Evolutionary conservation across 2,888 invertebrate species (phyloP).

Genomic region (Morpho achilles): DNA sequence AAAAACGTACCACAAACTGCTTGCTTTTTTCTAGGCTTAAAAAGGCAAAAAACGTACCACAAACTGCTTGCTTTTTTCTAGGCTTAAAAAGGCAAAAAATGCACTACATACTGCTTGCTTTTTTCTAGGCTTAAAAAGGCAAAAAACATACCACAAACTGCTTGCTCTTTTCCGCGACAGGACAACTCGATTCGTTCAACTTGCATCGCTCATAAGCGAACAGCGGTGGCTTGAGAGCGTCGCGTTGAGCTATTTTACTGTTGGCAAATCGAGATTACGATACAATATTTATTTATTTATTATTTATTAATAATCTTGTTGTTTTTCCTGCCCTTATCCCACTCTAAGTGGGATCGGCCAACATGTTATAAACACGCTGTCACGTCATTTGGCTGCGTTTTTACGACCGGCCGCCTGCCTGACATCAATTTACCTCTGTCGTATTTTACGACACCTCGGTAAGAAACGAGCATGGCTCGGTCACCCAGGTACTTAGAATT

Average conservation of each 20-base stretch:
- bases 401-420: no score
- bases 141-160: conserved; percentile 76
- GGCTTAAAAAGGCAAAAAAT: conserved; percentile 79
- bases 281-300: no score
- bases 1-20: conserved; percentile 76
- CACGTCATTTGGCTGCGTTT: no score
- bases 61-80: conserved; percentile 79
- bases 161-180: conserved; percentile 78
- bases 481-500: no score
- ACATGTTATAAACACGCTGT: no score
- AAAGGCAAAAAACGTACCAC: conserved; percentile 79
- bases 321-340: no score
- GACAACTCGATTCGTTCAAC: conserved; percentile 88
- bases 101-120: conserved; percentile 78
- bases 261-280: conserved; percentile 19
- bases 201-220: conserved; percentile 54
- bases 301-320: no score
- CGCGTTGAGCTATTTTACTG: conserved; percentile 49
- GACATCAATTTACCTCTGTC: no score
- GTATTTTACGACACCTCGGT: no score
- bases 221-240: conserved; percentile 29
- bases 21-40: conserved; percentile 78
- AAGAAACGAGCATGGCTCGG: no score
- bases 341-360: no score
- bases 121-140: conserved; percentile 84